These are phyloP conservation scores for Nylanderia fulva DNA, from an alignment of 1,140 invertebrate genomes.

Conservation along the genomic window DNA sequence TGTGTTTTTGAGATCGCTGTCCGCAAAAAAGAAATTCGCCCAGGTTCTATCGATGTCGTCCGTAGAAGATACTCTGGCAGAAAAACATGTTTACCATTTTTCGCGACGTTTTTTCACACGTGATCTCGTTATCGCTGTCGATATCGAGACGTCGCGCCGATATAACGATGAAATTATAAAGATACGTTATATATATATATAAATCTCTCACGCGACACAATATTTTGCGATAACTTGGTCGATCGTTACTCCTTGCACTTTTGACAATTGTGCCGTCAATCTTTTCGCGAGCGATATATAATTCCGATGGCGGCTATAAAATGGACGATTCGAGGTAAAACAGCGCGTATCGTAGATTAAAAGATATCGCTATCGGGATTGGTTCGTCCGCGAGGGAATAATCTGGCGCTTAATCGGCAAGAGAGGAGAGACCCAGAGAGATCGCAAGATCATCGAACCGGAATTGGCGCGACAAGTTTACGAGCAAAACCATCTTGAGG, in stretches of 20 bases:
- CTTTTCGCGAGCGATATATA: not conserved
- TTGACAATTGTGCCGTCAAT: not conserved
- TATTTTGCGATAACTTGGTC: not conserved
- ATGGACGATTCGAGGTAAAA: slow-evolving; percentile 18
- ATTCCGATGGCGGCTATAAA: not conserved
- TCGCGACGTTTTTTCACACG: slow-evolving; percentile 13
- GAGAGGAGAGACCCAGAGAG: slow-evolving; percentile 23
- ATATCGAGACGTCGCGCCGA: not conserved
- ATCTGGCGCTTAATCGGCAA: slow-evolving; percentile 68
- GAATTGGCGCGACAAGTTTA: slow-evolving; percentile 59
- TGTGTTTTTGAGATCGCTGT: slow-evolving; percentile 27
- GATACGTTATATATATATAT: not conserved
- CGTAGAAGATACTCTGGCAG: slow-evolving; percentile 3
- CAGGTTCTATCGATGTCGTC: slow-evolving; percentile 3
- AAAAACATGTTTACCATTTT: slow-evolving; percentile 59
- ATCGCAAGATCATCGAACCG: slow-evolving; percentile 48
- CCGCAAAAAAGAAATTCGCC: not conserved
- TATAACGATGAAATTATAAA: slow-evolving; percentile 29
- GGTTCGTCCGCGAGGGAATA: slow-evolving; percentile 42
- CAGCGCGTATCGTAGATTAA: slow-evolving; percentile 57
- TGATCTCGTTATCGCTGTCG: slow-evolving; percentile 1
- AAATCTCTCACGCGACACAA: not conserved
- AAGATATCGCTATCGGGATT: slow-evolving; percentile 42
- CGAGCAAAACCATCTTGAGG: slow-evolving; percentile 51
- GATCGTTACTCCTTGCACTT: not conserved